These are phyloP conservation scores for Girardia tigrina DNA, from an alignment of 2,888 invertebrate genomes.

Conservation along the genomic window DNA sequence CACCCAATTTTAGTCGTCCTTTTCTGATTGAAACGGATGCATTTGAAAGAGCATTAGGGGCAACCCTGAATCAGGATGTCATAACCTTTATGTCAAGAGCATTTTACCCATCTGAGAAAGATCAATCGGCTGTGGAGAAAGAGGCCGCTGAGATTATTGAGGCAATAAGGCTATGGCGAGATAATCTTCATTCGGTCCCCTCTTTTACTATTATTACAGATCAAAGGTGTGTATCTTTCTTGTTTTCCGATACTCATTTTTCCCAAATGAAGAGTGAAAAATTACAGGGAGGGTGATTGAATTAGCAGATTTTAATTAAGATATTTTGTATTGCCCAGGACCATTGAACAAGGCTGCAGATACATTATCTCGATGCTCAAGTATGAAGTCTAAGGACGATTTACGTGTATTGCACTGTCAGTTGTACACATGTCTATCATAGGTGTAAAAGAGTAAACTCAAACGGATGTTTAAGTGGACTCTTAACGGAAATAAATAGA, in stretches of 20 bases:
- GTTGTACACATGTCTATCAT: too few species aligned
- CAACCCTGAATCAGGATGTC: slow-evolving; percentile 20
- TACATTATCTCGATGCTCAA: slow-evolving; percentile 34
- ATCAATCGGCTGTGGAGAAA: slow-evolving; percentile 37
- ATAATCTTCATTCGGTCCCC: slow-evolving; percentile 37
- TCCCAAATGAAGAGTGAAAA: slow-evolving; percentile 34
- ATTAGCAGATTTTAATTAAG: slow-evolving; percentile 18
- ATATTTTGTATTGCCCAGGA: slow-evolving; percentile 33
- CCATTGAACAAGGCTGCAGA: slow-evolving; percentile 29
- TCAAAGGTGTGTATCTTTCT: slow-evolving; percentile 38
- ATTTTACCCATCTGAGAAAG: slow-evolving; percentile 26
- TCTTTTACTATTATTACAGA: slow-evolving; percentile 39
- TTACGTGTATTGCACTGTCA: too few species aligned
- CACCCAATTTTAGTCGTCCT: too few species aligned
- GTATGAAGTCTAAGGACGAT: too few species aligned
- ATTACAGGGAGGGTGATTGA: slow-evolving; percentile 31
- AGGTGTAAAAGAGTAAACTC: too few species aligned
- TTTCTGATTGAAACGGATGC: slow-evolving; percentile 25
- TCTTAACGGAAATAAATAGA: too few species aligned
- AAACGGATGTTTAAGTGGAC: too few species aligned
- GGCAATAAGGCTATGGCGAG: slow-evolving; percentile 36
- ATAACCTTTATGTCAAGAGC: slow-evolving; percentile 34
- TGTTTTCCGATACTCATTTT: slow-evolving; percentile 35
- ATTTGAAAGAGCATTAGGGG: slow-evolving; percentile 24
- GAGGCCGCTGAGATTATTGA: slow-evolving; percentile 37